phyloP scores from a whole-genome alignment of 1,140 invertebrate genomes.

The Pseudomyrmex dendroicus region DNA sequence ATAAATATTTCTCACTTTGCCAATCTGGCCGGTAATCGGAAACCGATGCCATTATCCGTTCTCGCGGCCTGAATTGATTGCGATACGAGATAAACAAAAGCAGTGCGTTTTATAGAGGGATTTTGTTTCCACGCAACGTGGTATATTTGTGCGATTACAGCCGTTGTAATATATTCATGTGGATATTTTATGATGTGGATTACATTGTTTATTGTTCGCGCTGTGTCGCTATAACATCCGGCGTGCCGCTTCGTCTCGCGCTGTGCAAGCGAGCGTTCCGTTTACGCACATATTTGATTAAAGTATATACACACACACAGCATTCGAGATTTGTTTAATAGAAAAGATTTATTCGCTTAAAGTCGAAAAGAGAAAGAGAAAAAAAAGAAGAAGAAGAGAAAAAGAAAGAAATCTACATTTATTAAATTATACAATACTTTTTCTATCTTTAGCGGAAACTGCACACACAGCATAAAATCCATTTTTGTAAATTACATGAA shows the following conservation, averaged over 20 bases:
- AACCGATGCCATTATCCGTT: neutral
- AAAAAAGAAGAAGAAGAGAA: neutral
- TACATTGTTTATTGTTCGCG: constrained; percentile 11
- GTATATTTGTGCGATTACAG: neutral
- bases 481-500: constrained; percentile 25
- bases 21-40: neutral
- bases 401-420: neutral
- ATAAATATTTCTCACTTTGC: constrained; percentile 46
- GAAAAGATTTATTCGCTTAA: constrained; percentile 10
- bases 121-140: neutral
- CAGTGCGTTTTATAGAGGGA: constrained; percentile 14
- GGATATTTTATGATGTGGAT: constrained; percentile 31
- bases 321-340: neutral
- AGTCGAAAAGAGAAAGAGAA: neutral
- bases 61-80: constrained; percentile 14
- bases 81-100: constrained; percentile 10
- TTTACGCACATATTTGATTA: constrained; percentile 9
- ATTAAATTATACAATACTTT: constrained; percentile 33
- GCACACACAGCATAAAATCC: constrained; percentile 9
- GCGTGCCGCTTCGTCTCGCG: neutral
- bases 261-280: neutral
- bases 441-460: constrained; percentile 5
- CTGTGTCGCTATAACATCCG: constrained; percentile 6
- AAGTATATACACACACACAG: neutral
- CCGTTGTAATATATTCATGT: constrained; percentile 19